Evolutionary conservation across 2,797 vertebrate species (phyloP).

Genomic region (Phataginus tetradactyla): DNA sequence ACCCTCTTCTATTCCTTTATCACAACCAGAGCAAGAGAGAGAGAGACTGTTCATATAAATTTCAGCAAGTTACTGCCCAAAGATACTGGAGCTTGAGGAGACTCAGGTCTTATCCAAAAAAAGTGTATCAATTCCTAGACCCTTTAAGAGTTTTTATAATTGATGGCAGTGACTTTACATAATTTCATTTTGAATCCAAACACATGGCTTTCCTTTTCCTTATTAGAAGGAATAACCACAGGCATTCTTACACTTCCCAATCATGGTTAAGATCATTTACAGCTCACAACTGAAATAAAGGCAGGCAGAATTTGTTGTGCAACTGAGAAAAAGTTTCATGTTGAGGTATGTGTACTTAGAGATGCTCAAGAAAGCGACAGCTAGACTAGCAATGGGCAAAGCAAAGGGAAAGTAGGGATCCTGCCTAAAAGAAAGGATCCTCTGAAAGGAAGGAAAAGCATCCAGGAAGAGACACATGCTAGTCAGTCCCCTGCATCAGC

Average conservation of each 20-base stretch:
- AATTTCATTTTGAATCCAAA: constrained; percentile 14
- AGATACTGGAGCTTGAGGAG: background rate
- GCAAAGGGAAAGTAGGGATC: background rate
- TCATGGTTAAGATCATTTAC: background rate
- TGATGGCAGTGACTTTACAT: background rate
- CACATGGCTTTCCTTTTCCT: background rate
- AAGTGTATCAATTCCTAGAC: background rate
- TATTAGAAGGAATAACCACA: background rate
- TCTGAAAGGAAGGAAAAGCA: background rate
- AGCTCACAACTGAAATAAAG: background rate
- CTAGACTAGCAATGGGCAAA: background rate
- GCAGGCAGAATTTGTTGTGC: background rate
- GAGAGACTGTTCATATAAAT: background rate
- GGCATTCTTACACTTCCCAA: background rate
- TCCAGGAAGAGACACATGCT: background rate
- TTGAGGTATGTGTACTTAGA: background rate
- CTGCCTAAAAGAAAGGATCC: background rate
- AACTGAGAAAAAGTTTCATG: background rate
- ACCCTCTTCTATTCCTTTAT: background rate
- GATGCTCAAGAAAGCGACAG: background rate
- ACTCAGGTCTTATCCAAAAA: background rate
- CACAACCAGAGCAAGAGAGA: background rate
- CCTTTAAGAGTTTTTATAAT: background rate
- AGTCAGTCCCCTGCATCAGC: background rate
- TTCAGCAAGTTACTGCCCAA: background rate